Base-by-base conservation (phyloP, 2,113 vertebrate genomes). In the Mesocricetus auratus region DNA sequence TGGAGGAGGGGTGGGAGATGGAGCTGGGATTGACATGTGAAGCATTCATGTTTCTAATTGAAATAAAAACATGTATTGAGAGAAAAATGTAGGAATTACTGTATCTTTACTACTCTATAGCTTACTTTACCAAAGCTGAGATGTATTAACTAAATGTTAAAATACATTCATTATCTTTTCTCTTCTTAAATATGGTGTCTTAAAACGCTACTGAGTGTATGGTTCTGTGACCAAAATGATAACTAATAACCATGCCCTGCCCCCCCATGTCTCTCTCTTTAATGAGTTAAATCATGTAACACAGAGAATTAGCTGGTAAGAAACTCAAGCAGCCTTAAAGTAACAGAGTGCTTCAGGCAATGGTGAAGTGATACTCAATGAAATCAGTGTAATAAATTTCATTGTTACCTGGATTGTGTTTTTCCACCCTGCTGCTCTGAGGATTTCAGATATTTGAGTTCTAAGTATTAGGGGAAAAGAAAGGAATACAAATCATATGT, bases 291-390 rank as follows among this genome's bases (percentile, higher is more conserved):
- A 69, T 1, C 17, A 3, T 97, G 97, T 86, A 82, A 96, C 85
- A 97, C 78, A 21, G 92, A 93, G 93, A 97, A 77, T 74, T 97
- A 71, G 22, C 19, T 89, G 94, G 75, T 97, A 33, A 96, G 89
- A 96, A 98, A 97, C 96, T 96, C 87, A 45, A 16, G 22, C 29
- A 77, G 64, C 50, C 93, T 56, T 95, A 96, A 96, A 95, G 71
- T 92, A 97, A 96, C 56, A 89, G 77, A 69, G 33, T 96, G 91
- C 95, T 96, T 90, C 60, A 82, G 56, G 75, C 91, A 77, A 50
- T 62, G 53, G 60, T 94, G 36, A 94, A 95, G n/a, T 82, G 74
- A 66, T 50, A 96, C 62, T 91, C 96, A 88, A 91, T 94, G 95
- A 96, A 97, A 86, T 56, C 56, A 24, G 3, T 50, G 39, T 93